These are phyloP conservation scores for Diarsia brunnea DNA, from an alignment of 2,888 invertebrate species.

Conservation along the genomic window DNA sequence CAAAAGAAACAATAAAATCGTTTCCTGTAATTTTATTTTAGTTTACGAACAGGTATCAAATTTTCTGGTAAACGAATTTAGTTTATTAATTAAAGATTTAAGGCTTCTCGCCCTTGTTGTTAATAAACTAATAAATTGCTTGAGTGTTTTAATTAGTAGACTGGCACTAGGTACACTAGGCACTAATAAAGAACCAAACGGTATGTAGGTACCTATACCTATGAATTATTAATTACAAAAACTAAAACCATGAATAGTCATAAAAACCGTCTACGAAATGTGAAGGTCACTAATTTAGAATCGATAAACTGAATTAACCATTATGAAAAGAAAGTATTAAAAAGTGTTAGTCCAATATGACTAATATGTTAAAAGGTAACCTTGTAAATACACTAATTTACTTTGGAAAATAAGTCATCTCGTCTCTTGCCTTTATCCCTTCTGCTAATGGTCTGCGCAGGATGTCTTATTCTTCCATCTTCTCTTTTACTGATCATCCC, in stretches of 20 bases:
- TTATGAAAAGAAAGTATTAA: not conserved
- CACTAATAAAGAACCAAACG: not conserved
- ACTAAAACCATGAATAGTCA: not conserved
- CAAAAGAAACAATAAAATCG: conserved; percentile 22
- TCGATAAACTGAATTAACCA: conserved; percentile 8
- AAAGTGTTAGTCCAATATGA: not conserved
- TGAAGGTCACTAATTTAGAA: conserved; percentile 2
- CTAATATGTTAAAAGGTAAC: not conserved
- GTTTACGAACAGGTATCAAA: conserved; percentile 7
- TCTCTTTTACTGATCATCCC: too few species aligned
- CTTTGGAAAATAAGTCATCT: not conserved
- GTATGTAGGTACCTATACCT: not conserved
- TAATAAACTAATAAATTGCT: conserved; percentile 1
- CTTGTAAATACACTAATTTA: not conserved
- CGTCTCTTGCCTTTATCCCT: too few species aligned
- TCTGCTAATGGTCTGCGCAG: too few species aligned
- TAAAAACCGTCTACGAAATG: not conserved
- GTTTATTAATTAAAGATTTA: conserved; percentile 24
- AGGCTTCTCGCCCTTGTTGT: conserved; percentile 8
- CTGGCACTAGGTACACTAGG: not conserved
- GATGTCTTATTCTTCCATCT: too few species aligned
- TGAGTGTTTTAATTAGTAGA: not conserved
- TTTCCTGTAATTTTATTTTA: conserved; percentile 6
- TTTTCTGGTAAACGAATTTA: conserved; percentile 6
- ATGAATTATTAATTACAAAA: conserved; percentile 1